Evolutionary conservation across 2,113 vertebrate species (phyloP), one percentile per base, ranked within the genome.

Genomic region (Tragelaphus buxtoni): DNA sequence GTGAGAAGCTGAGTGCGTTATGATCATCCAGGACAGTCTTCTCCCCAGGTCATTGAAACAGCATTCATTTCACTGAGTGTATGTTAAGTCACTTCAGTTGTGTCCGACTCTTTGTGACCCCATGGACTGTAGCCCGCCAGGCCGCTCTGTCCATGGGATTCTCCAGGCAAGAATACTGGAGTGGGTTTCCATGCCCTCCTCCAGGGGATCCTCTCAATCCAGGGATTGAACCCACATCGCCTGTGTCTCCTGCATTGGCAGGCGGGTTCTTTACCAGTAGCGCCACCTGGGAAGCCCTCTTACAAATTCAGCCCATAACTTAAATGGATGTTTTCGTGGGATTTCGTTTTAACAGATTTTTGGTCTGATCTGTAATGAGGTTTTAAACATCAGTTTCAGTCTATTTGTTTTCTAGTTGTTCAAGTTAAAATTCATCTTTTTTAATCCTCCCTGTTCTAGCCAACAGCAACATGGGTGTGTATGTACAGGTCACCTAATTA

Each of bases 1-100:
- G 22, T 6, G 55, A 35, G 49, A 56, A 63, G 4, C 51, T 14
- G 13, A 22, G 16, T 18, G 22, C 2, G 0, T 30, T 32, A 0
- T 4, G 39, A 14, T 32, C 32, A n/a, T 47, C 58, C 22, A 35
- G n/a, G 55, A 26, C 22, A 65, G 35, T 30, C 60, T 58, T 69
- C 65, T 24, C n/a, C 60, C 69, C 1, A 13, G 18, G 7, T 49
- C 26, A 0, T 22, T 53, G 20, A 22, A 24, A 65, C 7, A 1
- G 6, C 1, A 0, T 61, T 85, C 28, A 3, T 79, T 69, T 82
- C 32, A 3, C 79, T 47, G 18, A 53, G 69, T 42, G 35, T 7
- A 4, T 42, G 69, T 42, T 42, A 72, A 72, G 11, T 74, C 12
- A 7, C 69, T 74, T 74, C 69, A 74, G 69, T 24, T 42, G 35